Conservation (phyloP, 2,888 invertebrate genomes). For the Thyatira batis region DNA sequence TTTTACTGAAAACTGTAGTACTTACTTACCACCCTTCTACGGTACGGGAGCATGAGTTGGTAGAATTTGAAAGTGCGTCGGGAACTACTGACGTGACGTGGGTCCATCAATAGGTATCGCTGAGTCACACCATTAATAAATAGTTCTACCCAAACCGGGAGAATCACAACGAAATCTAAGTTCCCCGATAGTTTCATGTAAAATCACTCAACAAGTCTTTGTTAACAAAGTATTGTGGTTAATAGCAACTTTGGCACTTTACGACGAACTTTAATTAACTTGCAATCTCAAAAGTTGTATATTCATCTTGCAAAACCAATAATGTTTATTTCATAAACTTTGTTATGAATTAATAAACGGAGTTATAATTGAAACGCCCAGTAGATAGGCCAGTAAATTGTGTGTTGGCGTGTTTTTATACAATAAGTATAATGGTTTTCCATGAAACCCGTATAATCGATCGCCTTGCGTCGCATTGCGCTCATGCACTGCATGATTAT, state of each 20-base stretch:
- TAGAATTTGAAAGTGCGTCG: background rate
- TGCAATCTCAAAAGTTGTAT: background rate
- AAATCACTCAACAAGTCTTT: conserved; percentile 9
- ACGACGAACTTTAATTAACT: background rate
- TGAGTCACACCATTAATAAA: conserved; percentile 30
- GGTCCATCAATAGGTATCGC: conserved; percentile 17
- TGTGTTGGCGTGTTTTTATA: conserved; percentile 27
- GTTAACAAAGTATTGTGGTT: background rate
- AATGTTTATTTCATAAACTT: background rate
- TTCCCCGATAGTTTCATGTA: conserved; percentile 12
- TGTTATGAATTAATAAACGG: background rate
- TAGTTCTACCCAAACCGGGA: conserved; percentile 32
- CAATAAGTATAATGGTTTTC: conserved; percentile 27
- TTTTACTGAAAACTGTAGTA: background rate
- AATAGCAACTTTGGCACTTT: background rate
- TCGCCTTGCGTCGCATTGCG: conserved; percentile 37
- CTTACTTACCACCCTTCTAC: background rate
- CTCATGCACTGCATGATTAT: conserved; percentile 5
- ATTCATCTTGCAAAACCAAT: background rate
- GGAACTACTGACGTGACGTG: conserved; percentile 17
- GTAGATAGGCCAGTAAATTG: background rate
- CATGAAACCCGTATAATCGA: conserved; percentile 24
- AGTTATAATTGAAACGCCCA: background rate
- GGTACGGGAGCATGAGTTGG: background rate
- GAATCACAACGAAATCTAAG: background rate